These are phyloP conservation scores for Papilio xuthus DNA, from an alignment of 1,140 invertebrate species.

Conservation along the genomic window DNA sequence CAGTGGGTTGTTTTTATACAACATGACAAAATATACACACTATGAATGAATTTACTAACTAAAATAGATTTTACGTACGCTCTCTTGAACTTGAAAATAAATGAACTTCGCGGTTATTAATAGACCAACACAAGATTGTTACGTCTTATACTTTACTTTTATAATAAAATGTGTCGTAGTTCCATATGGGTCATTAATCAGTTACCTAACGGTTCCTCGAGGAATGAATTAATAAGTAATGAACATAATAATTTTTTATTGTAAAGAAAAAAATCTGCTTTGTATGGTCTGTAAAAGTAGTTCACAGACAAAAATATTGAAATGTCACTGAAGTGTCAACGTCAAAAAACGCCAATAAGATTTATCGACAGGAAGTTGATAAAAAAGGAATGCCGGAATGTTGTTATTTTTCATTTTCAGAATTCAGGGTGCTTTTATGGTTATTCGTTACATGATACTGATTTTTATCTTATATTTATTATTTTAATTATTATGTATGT, in stretches of 20 bases:
- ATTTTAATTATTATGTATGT: neutral
- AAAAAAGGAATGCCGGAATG: neutral
- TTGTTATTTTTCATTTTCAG: constrained; percentile 19
- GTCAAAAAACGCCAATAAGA: constrained; percentile 1
- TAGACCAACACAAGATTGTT: constrained; percentile 1
- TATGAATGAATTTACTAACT: constrained; percentile 7
- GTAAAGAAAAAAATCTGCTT: neutral
- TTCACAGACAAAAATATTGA: neutral
- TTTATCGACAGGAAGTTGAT: neutral
- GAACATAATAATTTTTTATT: neutral
- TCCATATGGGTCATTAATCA: neutral
- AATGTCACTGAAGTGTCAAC: neutral
- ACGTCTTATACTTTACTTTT: neutral
- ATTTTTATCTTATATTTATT: constrained; percentile 12
- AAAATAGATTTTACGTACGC: constrained; percentile 27
- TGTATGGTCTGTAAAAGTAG: neutral
- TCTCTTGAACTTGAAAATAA: constrained; percentile 31
- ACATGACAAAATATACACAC: neutral
- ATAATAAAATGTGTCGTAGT: neutral
- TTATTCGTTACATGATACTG: constrained; percentile 14
- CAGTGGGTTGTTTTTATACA: constrained; percentile 24
- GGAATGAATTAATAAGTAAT: neutral
- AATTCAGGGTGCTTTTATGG: neutral
- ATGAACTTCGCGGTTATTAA: constrained; percentile 15
- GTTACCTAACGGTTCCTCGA: neutral